Evolutionary conservation across 2,113 vertebrate genomes (phyloP), one percentile per base, ranked within the genome.

Genomic region (Enhydra lutris): DNA sequence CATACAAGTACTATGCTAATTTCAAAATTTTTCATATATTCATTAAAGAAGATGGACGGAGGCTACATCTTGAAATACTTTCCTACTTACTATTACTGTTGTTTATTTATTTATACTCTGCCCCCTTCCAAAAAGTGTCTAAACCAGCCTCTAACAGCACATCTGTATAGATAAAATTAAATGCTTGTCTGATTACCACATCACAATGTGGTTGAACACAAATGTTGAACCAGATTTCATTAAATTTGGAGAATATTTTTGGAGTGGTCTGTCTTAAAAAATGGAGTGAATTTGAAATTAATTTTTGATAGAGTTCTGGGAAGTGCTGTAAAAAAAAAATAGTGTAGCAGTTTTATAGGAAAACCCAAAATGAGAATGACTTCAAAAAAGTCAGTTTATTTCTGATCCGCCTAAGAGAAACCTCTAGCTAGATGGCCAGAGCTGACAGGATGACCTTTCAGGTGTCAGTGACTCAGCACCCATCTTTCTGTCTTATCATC

Each of bases 221-320:
- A 91, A 78, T 45, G 26, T 81, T 92, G 47, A 89, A 82, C 74
- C 39, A 88, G n/a, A 59, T 94, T 94, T 97, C 14, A 23, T 63
- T 97, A 86, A 91, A 93, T 87, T 67, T 21, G 26, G 85, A 88
- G 57, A 61, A 11, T 92, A 92, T 93, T 93, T 79, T 84, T 17
- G 31, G 59, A 9, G 17, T n/a, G 11, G n/a, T 59, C 90, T 94
- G 79, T 59, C 74, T 94, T 80, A 65, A 97, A 97, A 95, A 85
- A 76, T n/a, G 24, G 7, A 0, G 26, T 89, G 59, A 67, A 78
- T 92, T 67, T 93, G 61, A 97, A 89, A 91, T 87, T 89, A n/a
- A 92, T 89, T 89, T 96, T 95, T 83, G 13, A 94, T 20, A 96
- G 82, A 84, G 39, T 69, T 90, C 93, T 86, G n/a, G 63, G 34